Evolutionary conservation across 1,140 invertebrate genomes (phyloP).

Genomic region (Bombyx mandarina): DNA sequence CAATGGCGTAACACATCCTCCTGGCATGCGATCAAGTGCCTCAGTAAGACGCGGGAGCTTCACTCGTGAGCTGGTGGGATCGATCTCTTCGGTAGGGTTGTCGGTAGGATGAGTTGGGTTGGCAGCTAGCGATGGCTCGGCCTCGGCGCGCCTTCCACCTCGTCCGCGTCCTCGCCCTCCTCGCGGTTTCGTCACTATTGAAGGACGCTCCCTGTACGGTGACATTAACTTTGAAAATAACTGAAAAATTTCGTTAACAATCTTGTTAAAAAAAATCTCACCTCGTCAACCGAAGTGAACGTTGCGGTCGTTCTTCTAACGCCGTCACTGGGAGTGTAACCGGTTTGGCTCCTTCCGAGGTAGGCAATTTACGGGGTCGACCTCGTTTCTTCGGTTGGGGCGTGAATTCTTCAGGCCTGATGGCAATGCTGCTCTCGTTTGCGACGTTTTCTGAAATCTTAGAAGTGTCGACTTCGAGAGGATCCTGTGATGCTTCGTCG

Average conservation of each 20-base stretch:
- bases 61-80: slow-evolving; percentile 53
- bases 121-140: slow-evolving; percentile 8
- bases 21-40: slow-evolving; percentile 53
- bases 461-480: slow-evolving; percentile 49
- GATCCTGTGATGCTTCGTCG: slow-evolving; percentile 62
- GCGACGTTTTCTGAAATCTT: slow-evolving; percentile 28
- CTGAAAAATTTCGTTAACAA: not conserved
- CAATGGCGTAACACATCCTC: slow-evolving; percentile 44
- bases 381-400: slow-evolving; percentile 65
- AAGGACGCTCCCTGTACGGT: slow-evolving; percentile 51
- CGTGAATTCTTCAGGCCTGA: slow-evolving; percentile 34
- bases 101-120: slow-evolving; percentile 29
- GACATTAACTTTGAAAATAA: not conserved
- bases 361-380: slow-evolving; percentile 58
- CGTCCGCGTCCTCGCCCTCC: slow-evolving; percentile 47
- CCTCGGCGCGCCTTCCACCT: slow-evolving; percentile 26
- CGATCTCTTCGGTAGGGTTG: slow-evolving; percentile 30
- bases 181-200: slow-evolving; percentile 52
- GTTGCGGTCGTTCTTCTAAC: slow-evolving; percentile 60
- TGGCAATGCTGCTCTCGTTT: not conserved
- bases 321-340: slow-evolving; percentile 41
- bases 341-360: slow-evolving; percentile 46
- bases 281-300: slow-evolving; percentile 60
- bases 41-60: slow-evolving; percentile 61
- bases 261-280: slow-evolving; percentile 15